Base-by-base conservation (phyloP, 2,888 invertebrate species). In the Capitulum mitella region DNA sequence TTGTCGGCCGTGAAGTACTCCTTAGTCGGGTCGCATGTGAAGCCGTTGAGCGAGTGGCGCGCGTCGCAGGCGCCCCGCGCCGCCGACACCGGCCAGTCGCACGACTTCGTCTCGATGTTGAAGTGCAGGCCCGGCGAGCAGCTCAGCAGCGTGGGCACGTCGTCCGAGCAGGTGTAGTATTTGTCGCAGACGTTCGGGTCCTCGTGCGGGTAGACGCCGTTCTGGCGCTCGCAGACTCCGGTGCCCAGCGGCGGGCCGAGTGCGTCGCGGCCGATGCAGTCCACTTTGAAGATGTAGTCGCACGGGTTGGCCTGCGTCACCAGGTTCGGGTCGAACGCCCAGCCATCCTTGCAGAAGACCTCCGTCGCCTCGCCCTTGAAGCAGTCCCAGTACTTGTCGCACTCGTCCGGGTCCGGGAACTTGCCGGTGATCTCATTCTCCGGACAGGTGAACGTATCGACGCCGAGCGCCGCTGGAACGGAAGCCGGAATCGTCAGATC, bases 201-300 rank as follows among this genome's bases (percentile, higher is more conserved):
- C 84, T 92, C 92, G 85, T 95, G 94, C 0, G 92, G 91, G 86
- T 95, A 95, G 87, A 95, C 94, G 14, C 95, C 95, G 85, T 95
- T 91, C 85, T 90, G 91, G 78, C 95, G 90, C 0, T 90, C 92
- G 84, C 95, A 95, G 58, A 80, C 75, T 32, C 81, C 82, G 29
- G 78, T 58, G 14, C 80, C 80, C 79, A 79, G 77, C 43, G 81
- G 77, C 82, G 81, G 77, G 82, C 82, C 82, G 64, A 82, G 80
- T 14, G 37, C 48, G 22, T 70, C 43, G 61, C 81, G 79, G 37
- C 80, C 81, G 16, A 79, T 79, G 80, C 83, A 83, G 26, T 80
- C 64, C 40, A 81, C 81, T 37, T 78, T 79, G 78, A 79, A 82
- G 78, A 82, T 81, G 75, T 81, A 80, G 80, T 82, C 82, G 79